phyloP scores from a whole-genome alignment of 2,888 invertebrate genomes.

The Elmis aenea region DNA sequence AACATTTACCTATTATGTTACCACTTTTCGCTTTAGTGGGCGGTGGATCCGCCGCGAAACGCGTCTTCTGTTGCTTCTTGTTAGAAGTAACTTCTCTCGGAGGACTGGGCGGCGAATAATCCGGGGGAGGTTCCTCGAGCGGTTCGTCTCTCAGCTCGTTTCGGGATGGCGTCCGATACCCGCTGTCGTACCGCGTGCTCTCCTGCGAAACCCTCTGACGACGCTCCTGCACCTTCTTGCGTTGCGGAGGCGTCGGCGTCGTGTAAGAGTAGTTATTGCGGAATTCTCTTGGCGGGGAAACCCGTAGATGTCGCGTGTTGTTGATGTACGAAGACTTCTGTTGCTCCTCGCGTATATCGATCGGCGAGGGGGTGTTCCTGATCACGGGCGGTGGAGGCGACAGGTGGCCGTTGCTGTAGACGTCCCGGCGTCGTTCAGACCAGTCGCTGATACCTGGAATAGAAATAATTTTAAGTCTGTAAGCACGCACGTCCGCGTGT shows the following conservation, averaged over 20 bases:
- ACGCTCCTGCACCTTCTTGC: conserved; percentile 55
- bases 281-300: conserved; percentile 23
- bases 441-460: conserved; percentile 68
- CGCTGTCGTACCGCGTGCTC: conserved; percentile 52
- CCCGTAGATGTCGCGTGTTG: conserved; percentile 27
- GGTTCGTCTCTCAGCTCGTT: conserved; percentile 50
- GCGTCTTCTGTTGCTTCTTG: conserved; percentile 64
- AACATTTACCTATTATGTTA: conserved; percentile 42
- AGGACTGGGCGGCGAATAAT: conserved; percentile 58
- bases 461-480: too few relatives aligned
- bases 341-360: conserved; percentile 15
- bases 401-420: conserved; percentile 13
- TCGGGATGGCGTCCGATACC: conserved; percentile 54
- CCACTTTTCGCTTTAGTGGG: conserved; percentile 41
- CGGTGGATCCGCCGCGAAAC: conserved; percentile 54
- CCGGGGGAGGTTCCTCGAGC: conserved; percentile 63
- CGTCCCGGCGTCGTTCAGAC: conserved; percentile 56
- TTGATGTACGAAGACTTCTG: conserved; percentile 24
- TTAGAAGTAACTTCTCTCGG: conserved; percentile 47
- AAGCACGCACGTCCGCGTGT: too few relatives aligned
- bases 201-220: conserved; percentile 50
- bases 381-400: conserved; percentile 14
- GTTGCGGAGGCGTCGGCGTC: conserved; percentile 62
- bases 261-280: too few relatives aligned
- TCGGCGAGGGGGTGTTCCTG: conserved; percentile 21